These are phyloP conservation scores for Pantherophis guttatus DNA, from an alignment of 2,113 vertebrate species.

Conservation along the genomic window DNA sequence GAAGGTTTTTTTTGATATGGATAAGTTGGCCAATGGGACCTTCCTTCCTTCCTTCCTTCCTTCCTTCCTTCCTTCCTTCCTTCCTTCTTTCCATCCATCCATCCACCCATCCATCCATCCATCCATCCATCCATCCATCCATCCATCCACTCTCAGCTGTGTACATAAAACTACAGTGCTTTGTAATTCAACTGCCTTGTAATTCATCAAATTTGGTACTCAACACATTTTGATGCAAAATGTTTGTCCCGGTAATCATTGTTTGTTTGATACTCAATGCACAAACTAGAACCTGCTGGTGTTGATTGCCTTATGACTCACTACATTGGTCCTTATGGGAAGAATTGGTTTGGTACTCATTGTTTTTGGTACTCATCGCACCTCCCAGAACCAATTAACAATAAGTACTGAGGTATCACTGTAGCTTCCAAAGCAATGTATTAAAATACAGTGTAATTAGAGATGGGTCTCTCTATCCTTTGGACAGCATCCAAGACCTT, in stretches of 20 bases:
- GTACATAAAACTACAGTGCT: neutral
- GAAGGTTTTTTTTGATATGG: constrained; percentile 10
- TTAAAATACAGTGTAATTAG: neutral
- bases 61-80: too few species aligned
- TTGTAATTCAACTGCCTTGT: neutral
- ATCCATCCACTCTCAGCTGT: neutral
- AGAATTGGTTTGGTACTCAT: neutral
- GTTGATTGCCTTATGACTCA: neutral
- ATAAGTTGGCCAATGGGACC: constrained; percentile 25
- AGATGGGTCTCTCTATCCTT: neutral
- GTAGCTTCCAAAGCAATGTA: neutral
- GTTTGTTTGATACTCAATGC: neutral
- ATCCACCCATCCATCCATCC: too few species aligned
- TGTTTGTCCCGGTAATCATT: neutral
- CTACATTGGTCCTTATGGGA: neutral
- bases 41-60: neutral
- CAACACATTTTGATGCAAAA: neutral
- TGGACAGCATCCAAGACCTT: neutral
- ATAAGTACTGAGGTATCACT: neutral
- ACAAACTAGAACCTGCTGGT: neutral
- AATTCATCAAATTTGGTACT: neutral
- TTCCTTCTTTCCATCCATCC: neutral
- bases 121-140: neutral
- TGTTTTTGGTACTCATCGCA: neutral
- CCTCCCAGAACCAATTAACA: neutral